Conservation (phyloP, 2,797 vertebrate species). For the Thaleichthys pacificus region DNA sequence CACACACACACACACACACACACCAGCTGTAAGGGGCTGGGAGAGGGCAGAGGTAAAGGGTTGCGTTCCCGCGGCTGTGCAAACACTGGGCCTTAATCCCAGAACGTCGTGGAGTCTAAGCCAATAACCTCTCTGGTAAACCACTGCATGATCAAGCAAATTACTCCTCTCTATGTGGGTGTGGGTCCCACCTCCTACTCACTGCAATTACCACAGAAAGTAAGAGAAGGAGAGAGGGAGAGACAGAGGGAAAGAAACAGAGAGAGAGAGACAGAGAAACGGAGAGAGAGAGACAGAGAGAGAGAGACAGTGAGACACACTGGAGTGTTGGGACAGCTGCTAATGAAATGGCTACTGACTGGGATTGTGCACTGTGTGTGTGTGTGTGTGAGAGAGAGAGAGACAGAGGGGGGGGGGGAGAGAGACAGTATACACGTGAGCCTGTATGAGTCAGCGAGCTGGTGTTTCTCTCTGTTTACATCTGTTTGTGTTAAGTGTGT, state of each 20-base stretch:
- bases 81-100: slow-evolving; percentile 54
- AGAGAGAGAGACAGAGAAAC: neutral
- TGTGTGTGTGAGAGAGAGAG: neutral
- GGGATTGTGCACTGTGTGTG: neutral
- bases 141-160: slow-evolving; percentile 51
- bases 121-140: slow-evolving; percentile 31
- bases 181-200: slow-evolving; percentile 1
- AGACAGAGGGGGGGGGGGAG: no score
- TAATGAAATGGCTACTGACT: slow-evolving; percentile 5
- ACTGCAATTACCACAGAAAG: neutral
- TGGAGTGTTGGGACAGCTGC: slow-evolving; percentile 3
- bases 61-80: slow-evolving; percentile 44
- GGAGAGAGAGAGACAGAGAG: neutral
- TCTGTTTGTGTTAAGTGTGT: slow-evolving; percentile 9
- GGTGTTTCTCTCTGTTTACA: neutral
- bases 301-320: neutral
- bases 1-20: slow-evolving; percentile 3
- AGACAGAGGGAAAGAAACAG: slow-evolving; percentile 1
- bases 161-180: slow-evolving; percentile 10
- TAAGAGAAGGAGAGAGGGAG: neutral
- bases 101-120: slow-evolving; percentile 42
- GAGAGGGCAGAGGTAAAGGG: neutral
- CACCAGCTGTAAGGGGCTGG: neutral
- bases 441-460: slow-evolving; percentile 5
- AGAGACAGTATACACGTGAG: no score